phyloP scores from a whole-genome alignment of 2,888 invertebrate genomes.

The Drosophila anceps region DNA sequence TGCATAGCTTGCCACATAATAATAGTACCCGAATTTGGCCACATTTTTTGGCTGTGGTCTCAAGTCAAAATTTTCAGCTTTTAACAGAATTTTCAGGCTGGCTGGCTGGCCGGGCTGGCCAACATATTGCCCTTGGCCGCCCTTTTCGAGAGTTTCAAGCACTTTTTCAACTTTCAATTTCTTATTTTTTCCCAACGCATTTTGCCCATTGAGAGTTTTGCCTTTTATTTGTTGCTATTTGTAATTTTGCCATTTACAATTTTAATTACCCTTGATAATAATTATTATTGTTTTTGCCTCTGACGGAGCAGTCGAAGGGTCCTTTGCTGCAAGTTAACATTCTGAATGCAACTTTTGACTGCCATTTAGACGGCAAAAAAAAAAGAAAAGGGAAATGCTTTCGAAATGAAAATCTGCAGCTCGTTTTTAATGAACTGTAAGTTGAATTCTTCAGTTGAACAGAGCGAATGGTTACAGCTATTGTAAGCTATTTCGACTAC shows the following conservation, averaged over 20 bases:
- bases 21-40: neutral
- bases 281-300: conserved; percentile 24
- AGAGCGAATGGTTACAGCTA: neutral
- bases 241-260: conserved; percentile 46
- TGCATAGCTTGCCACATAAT: neutral
- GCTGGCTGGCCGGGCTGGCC: conserved; percentile 16
- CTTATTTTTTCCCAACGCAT: conserved; percentile 53
- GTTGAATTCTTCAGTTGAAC: neutral
- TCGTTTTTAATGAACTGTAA: conserved; percentile 20
- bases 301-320: conserved; percentile 11
- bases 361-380: neutral
- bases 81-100: conserved; percentile 55
- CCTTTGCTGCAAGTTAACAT: conserved; percentile 19
- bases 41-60: conserved; percentile 6
- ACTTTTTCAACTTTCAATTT: conserved; percentile 22
- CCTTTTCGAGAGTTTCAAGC: conserved; percentile 9
- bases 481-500: neutral
- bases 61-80: conserved; percentile 55
- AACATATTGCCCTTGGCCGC: conserved; percentile 16
- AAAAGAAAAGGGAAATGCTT: neutral
- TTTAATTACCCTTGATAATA: conserved; percentile 55
- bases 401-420: conserved; percentile 3
- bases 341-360: conserved; percentile 22
- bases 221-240: conserved; percentile 27
- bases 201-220: conserved; percentile 48